Conservation (phyloP, 1,140 invertebrate genomes). For the Periplaneta americana region DNA sequence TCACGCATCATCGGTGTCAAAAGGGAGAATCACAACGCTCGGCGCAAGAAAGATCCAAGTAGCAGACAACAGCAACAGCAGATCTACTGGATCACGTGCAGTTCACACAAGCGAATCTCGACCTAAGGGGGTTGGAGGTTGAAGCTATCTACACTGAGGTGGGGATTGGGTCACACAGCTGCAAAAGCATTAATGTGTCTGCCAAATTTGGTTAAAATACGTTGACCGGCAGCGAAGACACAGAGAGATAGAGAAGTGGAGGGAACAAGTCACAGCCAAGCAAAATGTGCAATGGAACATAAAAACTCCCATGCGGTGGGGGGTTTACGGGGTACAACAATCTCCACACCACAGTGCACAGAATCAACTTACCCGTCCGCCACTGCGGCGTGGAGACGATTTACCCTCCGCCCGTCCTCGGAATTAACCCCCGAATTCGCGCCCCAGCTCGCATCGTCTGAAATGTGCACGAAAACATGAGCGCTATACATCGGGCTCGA, state of each 20-base stretch:
- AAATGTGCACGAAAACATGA: background rate
- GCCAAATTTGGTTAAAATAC: background rate
- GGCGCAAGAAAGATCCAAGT: too few species aligned
- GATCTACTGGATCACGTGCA: too few species aligned
- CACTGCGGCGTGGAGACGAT: background rate
- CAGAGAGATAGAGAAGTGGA: background rate
- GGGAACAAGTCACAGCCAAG: background rate
- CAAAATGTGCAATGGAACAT: background rate
- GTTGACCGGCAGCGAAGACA: background rate
- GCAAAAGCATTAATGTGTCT: background rate
- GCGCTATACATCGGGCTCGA: background rate
- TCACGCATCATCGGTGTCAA: too few species aligned
- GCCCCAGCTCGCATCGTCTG: background rate
- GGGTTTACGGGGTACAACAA: background rate
- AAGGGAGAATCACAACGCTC: too few species aligned
- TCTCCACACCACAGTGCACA: background rate
- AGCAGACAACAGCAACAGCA: too few species aligned
- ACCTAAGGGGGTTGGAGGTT: too few species aligned
- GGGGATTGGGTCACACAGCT: too few species aligned
- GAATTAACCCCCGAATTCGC: too few species aligned
- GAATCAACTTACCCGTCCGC: background rate
- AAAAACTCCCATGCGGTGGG: background rate
- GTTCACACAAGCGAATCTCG: too few species aligned
- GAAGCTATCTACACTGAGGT: too few species aligned
- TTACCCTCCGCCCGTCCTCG: background rate